Base-by-base conservation (phyloP, 2,888 invertebrate genomes). In the Pseudoips prasinana region DNA sequence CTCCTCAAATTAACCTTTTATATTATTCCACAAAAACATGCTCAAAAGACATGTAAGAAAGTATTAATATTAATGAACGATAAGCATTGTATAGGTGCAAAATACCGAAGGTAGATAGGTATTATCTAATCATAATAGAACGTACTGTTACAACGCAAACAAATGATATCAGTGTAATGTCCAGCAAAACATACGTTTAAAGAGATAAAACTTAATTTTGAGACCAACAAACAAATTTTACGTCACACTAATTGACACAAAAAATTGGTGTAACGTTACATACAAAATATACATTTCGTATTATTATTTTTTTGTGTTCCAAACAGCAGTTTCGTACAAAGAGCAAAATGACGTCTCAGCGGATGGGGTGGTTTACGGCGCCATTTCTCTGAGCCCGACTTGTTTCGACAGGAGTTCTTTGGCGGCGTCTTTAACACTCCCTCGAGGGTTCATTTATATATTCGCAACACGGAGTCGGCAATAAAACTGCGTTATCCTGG, bases 401-500 rank as follows among this genome's bases (percentile, higher is more conserved):
- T 87, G 82, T 83, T 83, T 79, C 81, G 75, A 78, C 80, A 73
- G 75, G 78, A 82, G 84, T 83, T 84, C 82, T 84, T 83, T 75
- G 78, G 78, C 76, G 80, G 80, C 80, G 73, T 84, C 79, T 85
- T 86, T 87, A 88, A 84, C 86, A 86, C 87, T 81, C 87, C 87
- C 87, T 67, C 26, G 86, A 76, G 88, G 65, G 75, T 88, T 81
- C 79, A 87, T 87, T 87, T 88, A 85, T 87, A 83, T 86, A 88
- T 87, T 86, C 87, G 78, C 78, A 82, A 82, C 86, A 82, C 87
- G 87, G 76, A 83, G 78, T 64, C 73, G 67, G 87, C 80, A 83
- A 85, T 87, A 88, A 88, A 88, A 83, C 81, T 79, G 87, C 81
- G 87, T 88, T 87, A 88, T 84, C 79, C 85, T 67, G 72, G 85